Conservation (phyloP, 2,797 vertebrate species). For the Alosa sapidissima region DNA sequence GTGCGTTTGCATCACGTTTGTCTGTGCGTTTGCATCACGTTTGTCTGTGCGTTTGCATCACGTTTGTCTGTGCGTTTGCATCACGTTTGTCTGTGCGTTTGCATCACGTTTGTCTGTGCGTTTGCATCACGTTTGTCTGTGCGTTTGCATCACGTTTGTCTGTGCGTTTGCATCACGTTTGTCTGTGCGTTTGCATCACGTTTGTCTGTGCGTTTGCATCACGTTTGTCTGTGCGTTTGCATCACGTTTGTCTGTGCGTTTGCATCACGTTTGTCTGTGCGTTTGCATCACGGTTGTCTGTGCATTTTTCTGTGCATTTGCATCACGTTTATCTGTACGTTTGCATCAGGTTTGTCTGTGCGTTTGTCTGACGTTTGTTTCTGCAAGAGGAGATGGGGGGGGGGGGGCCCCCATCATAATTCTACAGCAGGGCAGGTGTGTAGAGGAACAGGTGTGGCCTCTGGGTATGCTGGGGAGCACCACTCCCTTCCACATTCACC, state of each 20-base stretch:
- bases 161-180: no score
- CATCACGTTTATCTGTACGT: background rate
- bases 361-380: background rate
- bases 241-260: background rate
- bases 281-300: background rate
- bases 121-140: no score
- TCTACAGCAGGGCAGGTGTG: background rate
- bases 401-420: no score
- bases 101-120: background rate
- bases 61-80: background rate
- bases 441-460: constrained; percentile 9
- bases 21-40: no score
- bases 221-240: background rate
- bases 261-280: background rate
- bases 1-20: background rate
- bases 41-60: background rate
- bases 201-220: no score
- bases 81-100: background rate
- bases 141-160: no score
- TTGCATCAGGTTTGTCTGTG: background rate
- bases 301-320: background rate
- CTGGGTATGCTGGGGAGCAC: background rate
- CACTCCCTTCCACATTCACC: background rate
- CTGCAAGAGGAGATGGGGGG: background rate
- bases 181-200: no score